Base-by-base conservation (phyloP, 1,140 invertebrate genomes). In the Venturia canescens region DNA sequence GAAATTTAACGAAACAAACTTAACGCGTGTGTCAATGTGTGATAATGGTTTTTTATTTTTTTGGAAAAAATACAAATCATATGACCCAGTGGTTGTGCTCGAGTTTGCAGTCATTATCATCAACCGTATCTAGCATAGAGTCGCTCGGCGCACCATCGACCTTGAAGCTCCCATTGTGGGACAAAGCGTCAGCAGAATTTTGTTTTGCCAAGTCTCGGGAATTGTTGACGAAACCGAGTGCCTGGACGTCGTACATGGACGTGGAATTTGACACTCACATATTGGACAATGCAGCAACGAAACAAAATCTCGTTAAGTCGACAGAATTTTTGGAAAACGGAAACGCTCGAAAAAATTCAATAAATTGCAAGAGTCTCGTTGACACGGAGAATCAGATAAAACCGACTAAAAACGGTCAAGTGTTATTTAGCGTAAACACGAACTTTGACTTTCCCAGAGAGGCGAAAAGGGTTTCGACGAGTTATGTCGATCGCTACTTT, bases 201-300 rank as follows among this genome's bases (percentile, higher is more conserved):
- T 95, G 94, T 85, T 95, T 96, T 81, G 94, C 95, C 5, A 95
- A 95, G 83, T 95, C 95, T 0, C 92, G 95, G 1, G 95, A 95
- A 88, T 88, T 95, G 1, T 88, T 96, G 0, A 94, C 94, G 0
- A 94, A 94, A 66, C 94, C 94, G 0, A 92, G 85, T 23, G 88
- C 89, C 0, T 92, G 90, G 91, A 86, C 89, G 0, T 90, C 87
- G 0, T 92, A 92, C 66, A 88, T 91, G 77, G 89, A 92, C 31
- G 85, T 90, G 0, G 91, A 92, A 15, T 86, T 91, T 15, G 89
- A 92, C 21, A 79, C 87, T 0, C 86, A 85, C 16, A 86, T 91
- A 0, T 63, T 92, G 0, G 88, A 92, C 34, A 88, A 88, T 23
- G 83, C 85, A 1, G 77, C 87, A 0, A 87, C 83, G 11, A 88